phyloP scores from a whole-genome alignment of 2,888 invertebrate species.

The Catonia carolina region DNA sequence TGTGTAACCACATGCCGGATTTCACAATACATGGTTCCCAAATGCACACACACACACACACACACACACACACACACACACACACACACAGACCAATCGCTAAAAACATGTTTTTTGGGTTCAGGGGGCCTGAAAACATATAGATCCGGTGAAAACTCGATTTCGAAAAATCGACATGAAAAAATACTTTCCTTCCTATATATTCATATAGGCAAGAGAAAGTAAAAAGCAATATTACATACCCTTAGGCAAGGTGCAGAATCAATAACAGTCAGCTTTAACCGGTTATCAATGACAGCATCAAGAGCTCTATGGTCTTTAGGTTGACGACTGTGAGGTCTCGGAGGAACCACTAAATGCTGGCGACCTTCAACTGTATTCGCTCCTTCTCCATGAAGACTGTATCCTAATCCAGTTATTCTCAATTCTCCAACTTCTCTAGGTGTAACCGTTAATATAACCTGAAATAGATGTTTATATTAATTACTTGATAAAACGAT shows the following conservation, averaged over 20 bases:
- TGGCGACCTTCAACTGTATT: slow-evolving; percentile 29
- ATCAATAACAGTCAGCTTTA: slow-evolving; percentile 68
- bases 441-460: slow-evolving; percentile 67
- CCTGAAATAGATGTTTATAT: slow-evolving; percentile 35
- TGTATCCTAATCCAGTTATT: slow-evolving; percentile 66
- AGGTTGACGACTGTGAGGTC: slow-evolving; percentile 15
- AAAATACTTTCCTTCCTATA: too few species aligned
- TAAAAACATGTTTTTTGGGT: too few species aligned
- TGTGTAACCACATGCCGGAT: too few species aligned
- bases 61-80: too few species aligned
- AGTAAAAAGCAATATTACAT: too few species aligned
- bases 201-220: too few species aligned
- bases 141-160: too few species aligned
- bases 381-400: slow-evolving; percentile 43
- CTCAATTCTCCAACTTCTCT: slow-evolving; percentile 63
- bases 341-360: slow-evolving; percentile 24
- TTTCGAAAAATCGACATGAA: too few species aligned
- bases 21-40: too few species aligned
- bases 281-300: slow-evolving; percentile 52
- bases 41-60: too few species aligned
- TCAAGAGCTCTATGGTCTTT: slow-evolving; percentile 18
- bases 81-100: too few species aligned
- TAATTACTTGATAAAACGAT: slow-evolving; percentile 5
- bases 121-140: too few species aligned
- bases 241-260: slow-evolving; percentile 79